These are phyloP conservation scores for Euzetes globulus DNA, from an alignment of 2,888 invertebrate genomes.

Conservation along the genomic window DNA sequence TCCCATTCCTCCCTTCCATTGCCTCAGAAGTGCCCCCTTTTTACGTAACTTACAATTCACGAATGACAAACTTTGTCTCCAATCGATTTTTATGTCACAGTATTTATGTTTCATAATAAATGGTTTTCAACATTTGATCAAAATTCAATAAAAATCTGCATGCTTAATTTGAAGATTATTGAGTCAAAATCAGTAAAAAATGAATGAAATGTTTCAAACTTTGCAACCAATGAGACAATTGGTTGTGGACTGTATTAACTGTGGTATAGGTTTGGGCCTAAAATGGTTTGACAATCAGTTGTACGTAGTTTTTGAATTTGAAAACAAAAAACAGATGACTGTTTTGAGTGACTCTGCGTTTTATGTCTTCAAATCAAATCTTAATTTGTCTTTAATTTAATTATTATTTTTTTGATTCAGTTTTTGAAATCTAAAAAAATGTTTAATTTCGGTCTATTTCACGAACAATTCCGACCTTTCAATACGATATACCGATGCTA, in stretches of 20 bases:
- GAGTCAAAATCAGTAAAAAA: too few species aligned
- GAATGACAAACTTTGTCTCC: not conserved
- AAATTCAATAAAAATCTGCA: too few species aligned
- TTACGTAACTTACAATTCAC: not conserved
- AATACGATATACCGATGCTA: slow-evolving; percentile 70
- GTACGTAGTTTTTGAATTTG: not conserved
- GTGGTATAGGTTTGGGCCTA: too few species aligned
- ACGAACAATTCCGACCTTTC: slow-evolving; percentile 55
- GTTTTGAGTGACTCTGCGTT: slow-evolving; percentile 10
- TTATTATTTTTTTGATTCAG: not conserved
- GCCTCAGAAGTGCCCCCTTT: not conserved
- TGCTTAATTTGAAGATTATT: too few species aligned
- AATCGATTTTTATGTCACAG: not conserved
- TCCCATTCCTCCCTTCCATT: not conserved
- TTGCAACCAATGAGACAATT: too few species aligned
- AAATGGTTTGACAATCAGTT: too few species aligned
- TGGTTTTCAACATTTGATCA: too few species aligned
- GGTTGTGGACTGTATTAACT: too few species aligned
- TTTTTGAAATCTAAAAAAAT: not conserved
- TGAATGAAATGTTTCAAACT: too few species aligned
- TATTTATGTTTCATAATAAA: not conserved
- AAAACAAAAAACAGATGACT: not conserved
- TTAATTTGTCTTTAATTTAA: not conserved
- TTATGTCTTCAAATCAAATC: not conserved
- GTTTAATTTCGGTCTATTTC: slow-evolving; percentile 79